Evolutionary conservation across 2,888 invertebrate species (phyloP).

Genomic region (Nudaria mundana): DNA sequence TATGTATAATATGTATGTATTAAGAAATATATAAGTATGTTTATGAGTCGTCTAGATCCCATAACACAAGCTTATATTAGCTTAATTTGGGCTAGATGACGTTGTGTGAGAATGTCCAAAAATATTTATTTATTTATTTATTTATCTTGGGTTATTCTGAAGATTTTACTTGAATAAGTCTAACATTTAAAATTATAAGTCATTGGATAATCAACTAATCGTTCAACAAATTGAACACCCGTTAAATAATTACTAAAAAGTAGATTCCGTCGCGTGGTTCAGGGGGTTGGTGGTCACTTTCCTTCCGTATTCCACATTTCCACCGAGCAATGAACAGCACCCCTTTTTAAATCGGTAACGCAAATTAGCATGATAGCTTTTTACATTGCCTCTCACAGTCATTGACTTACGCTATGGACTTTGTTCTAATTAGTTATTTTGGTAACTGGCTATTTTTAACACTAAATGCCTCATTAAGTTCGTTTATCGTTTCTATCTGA

Average conservation of each 20-base stretch:
- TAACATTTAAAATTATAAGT: constrained; percentile 9
- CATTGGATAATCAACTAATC: constrained; percentile 19
- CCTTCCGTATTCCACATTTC: constrained; percentile 3
- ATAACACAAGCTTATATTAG: no score
- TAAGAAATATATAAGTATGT: no score
- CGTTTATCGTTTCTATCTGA: constrained; percentile 17
- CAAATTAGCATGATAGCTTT: constrained; percentile 16
- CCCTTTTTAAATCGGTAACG: constrained; percentile 19
- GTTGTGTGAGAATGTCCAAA: no score
- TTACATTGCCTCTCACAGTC: constrained; percentile 11
- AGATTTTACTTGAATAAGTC: constrained; percentile 18
- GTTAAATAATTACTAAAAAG: constrained; percentile 24
- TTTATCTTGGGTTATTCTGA: constrained; percentile 17
- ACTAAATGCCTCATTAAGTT: constrained; percentile 31
- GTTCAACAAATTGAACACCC: constrained; percentile 16
- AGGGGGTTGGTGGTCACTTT: constrained; percentile 19
- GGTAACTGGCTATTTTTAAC: constrained; percentile 40
- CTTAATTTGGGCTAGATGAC: no score
- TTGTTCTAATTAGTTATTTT: constrained; percentile 35
- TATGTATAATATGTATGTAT: no score
- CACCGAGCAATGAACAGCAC: neutral
- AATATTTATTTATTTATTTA: neutral
- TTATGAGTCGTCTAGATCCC: no score
- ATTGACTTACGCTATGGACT: constrained; percentile 7
- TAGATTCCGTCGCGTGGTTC: no score